phyloP scores from a whole-genome alignment of 2,888 invertebrate genomes.

The Lysandra bellargus region DNA sequence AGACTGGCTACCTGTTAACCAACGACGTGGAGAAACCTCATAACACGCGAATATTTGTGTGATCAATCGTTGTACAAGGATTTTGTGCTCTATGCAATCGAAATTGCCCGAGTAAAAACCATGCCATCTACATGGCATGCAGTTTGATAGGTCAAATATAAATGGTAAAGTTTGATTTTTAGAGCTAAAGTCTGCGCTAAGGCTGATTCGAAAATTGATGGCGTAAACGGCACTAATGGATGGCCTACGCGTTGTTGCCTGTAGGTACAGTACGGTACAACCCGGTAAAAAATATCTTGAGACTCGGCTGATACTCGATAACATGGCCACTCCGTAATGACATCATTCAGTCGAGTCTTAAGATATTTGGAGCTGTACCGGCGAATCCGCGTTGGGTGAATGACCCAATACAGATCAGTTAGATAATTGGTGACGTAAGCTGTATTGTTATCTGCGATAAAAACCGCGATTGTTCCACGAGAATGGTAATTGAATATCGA shows the following conservation, averaged over 20 bases:
- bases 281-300: neutral
- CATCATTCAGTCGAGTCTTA: neutral
- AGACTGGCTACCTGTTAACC: too few relatives aligned
- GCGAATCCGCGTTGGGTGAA: constrained; percentile 37
- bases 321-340: neutral
- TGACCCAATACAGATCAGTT: constrained; percentile 43
- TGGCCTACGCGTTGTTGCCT: neutral
- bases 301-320: neutral
- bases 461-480: constrained; percentile 29
- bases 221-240: constrained; percentile 1
- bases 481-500: neutral
- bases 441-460: constrained; percentile 38
- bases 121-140: neutral
- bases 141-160: neutral
- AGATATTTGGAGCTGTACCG: neutral
- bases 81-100: neutral
- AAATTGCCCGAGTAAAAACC: neutral
- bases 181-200: neutral
- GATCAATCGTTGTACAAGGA: too few relatives aligned
- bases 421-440: constrained; percentile 42
- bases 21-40: too few relatives aligned
- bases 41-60: too few relatives aligned
- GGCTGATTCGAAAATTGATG: neutral
- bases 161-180: neutral
- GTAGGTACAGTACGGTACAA: neutral